These are phyloP conservation scores for Drosophila recens DNA, from an alignment of 2,888 invertebrate genomes.

Conservation along the genomic window DNA sequence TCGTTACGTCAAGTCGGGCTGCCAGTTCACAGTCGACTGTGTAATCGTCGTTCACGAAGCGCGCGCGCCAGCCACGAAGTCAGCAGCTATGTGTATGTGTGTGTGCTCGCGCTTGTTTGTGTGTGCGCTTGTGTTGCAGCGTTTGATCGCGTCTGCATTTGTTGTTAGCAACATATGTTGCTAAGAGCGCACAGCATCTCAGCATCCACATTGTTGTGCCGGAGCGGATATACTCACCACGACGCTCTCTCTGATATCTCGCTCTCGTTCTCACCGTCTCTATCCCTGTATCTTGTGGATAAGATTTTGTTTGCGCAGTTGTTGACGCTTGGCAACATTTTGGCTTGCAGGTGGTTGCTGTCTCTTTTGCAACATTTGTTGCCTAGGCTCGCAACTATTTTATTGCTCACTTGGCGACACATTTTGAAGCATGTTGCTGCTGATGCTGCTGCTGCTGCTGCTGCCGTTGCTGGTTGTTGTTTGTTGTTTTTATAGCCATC, in stretches of 20 bases:
- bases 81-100: slow-evolving; percentile 19
- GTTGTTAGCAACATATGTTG: slow-evolving; percentile 56
- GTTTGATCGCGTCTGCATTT: slow-evolving; percentile 52
- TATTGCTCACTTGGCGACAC: slow-evolving; percentile 50
- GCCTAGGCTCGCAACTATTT: slow-evolving; percentile 45
- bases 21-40: slow-evolving; percentile 85
- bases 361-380: slow-evolving; percentile 46
- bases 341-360: slow-evolving; percentile 52
- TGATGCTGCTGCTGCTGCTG: slow-evolving; percentile 2
- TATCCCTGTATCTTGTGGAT: neutral
- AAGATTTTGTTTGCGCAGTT: slow-evolving; percentile 45
- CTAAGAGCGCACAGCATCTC: slow-evolving; percentile 45
- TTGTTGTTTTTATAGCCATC: slow-evolving; percentile 35
- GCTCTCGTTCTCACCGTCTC: slow-evolving; percentile 1
- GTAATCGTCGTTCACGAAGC: slow-evolving; percentile 53
- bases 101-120: slow-evolving; percentile 14
- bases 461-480: slow-evolving; percentile 22
- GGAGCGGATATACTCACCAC: slow-evolving; percentile 51
- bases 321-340: slow-evolving; percentile 52
- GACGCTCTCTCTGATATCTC: slow-evolving; percentile 13
- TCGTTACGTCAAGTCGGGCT: slow-evolving; percentile 83
- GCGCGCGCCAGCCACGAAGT: slow-evolving; percentile 56
- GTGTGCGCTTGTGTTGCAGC: slow-evolving; percentile 20
- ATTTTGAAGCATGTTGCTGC: slow-evolving; percentile 38
- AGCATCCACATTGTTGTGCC: slow-evolving; percentile 58